phyloP scores from a whole-genome alignment of 2,113 vertebrate species.

The Onychorhynchus coronatus region DNA sequence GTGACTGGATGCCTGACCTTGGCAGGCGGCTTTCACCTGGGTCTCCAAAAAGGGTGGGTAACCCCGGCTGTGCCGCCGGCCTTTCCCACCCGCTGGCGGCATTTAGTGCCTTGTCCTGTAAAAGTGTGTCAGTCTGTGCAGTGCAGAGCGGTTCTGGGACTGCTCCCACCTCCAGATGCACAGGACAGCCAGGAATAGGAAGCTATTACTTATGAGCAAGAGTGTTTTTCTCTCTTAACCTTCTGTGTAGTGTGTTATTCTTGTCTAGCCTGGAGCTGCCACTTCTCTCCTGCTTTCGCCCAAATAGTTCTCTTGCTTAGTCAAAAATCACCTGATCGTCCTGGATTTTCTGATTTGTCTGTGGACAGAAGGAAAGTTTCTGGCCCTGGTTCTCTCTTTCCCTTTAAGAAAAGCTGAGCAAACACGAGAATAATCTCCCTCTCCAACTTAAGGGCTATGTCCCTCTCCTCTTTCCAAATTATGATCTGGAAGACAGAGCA shows the following conservation, averaged over 20 bases:
- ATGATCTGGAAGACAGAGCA: background rate
- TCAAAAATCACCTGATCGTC: background rate
- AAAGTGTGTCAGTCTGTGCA: background rate
- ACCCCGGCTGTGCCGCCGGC: background rate
- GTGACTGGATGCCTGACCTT: constrained; percentile 86
- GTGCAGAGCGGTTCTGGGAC: background rate
- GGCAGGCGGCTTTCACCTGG: constrained; percentile 74
- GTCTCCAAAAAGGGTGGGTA: background rate
- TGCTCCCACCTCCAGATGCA: background rate
- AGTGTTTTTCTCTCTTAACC: background rate
- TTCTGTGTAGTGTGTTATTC: background rate
- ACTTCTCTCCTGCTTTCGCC: background rate
- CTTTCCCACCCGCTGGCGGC: background rate
- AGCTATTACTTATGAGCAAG: background rate
- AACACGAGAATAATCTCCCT: background rate
- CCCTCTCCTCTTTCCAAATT: background rate
- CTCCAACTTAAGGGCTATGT: background rate
- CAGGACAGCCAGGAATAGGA: background rate
- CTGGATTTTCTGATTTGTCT: background rate
- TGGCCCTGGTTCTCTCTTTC: background rate
- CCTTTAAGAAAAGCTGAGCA: background rate
- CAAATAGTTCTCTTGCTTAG: background rate
- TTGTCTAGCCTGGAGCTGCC: background rate
- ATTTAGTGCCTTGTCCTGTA: background rate
- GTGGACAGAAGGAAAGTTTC: background rate